Base-by-base conservation (phyloP, 2,797 vertebrate species). In the Etheostoma nigrum region DNA sequence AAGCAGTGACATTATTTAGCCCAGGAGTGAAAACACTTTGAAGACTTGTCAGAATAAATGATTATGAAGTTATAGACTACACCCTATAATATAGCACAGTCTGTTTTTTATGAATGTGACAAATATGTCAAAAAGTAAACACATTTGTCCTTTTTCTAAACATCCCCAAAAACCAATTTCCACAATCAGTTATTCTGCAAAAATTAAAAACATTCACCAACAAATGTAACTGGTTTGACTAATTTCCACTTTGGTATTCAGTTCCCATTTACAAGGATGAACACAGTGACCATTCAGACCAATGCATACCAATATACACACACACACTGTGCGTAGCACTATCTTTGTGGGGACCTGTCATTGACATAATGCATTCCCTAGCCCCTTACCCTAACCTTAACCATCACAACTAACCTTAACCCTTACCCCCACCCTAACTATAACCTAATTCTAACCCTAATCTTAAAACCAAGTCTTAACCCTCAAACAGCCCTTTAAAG, bases 181-280 rank as follows among this genome's bases (percentile, higher is more conserved):
- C 6, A 8, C 44, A 16, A 66, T 71, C 67, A 62, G 40, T 44
- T 55, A 62, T 76, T 63, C 45, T 45, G 58, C 19, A 79, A 59
- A 76, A 78, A 62, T n/a, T 1, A 12, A 69, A 81, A 60, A 55
- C 33, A 11, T 51, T 23, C 40, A 80, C 57, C n/a, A 78, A 53
- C 53, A 70, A 72, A 80, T 71, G 4, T 8, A 79, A 82, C 21
- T 36, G 51, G 6, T 73, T 76, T 65, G 69, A 83, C 55, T 78
- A 45, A 87, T 76, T 82, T 75, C 60, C 66, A 72, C 64, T 79
- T 79, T 70, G 21, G 44, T 60, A 65, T 67, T 72, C n/a, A 68
- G 64, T 74, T 49, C 27, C 54, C 51, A 62, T 69, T 82, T 69
- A 65, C 70, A 79, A 52, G 62, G 12, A 67, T 52, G 65, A 83